Conservation (phyloP, 2,797 vertebrate genomes). For the Hapalemur alaotrensis region DNA sequence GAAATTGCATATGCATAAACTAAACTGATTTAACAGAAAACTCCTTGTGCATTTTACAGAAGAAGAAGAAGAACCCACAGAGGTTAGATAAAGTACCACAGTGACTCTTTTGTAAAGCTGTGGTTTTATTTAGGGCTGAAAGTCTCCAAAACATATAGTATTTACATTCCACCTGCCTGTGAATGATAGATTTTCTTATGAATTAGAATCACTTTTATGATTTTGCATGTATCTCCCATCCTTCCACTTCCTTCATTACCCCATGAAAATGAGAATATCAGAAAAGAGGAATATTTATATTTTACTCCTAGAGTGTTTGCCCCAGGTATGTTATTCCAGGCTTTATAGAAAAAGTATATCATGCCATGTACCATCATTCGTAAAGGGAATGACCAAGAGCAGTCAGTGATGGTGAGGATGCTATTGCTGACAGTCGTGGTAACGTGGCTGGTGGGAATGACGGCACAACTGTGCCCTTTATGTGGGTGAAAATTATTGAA, state of each 20-base stretch:
- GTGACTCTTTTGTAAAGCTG: background rate
- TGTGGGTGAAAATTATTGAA: background rate
- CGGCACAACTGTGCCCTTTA: background rate
- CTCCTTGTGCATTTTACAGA: background rate
- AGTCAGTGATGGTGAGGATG: background rate
- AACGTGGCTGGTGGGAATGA: background rate
- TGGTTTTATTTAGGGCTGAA: background rate
- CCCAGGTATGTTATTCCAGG: background rate
- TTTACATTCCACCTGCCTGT: background rate
- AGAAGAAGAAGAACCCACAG: background rate
- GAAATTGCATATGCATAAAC: background rate
- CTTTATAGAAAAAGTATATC: background rate
- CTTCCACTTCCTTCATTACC: background rate
- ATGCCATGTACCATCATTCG: background rate
- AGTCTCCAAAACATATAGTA: background rate
- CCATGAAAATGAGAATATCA: background rate
- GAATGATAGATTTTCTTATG: background rate
- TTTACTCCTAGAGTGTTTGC: background rate
- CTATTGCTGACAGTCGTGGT: fast-evolving
- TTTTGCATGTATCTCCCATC: background rate
- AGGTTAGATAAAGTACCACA: background rate
- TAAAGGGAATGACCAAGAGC: background rate
- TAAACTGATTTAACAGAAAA: background rate
- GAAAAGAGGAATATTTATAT: background rate
- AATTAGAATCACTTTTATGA: background rate